Base-by-base conservation (phyloP, 2,113 vertebrate genomes). In the Dendrocopos noguchii region DNA sequence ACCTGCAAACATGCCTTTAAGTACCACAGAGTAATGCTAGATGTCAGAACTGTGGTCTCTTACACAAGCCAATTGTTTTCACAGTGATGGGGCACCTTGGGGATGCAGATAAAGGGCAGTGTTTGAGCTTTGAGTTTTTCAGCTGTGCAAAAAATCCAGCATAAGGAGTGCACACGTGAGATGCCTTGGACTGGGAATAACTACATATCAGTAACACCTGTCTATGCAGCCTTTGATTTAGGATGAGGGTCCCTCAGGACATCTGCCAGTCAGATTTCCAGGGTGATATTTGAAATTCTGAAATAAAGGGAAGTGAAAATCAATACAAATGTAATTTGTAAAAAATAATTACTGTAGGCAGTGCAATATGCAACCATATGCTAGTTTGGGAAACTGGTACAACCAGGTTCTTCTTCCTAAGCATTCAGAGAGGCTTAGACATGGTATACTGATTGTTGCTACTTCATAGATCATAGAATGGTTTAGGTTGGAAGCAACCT, bases 51-150 rank as follows among this genome's bases (percentile, higher is more conserved):
- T 60, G 57, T 11, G 12, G 28, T 70, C 42, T 82, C 6, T 73
- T 70, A 15, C 31, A 67, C 12, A 52, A 47, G 33, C 19, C 5
- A 65, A 2, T 66, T 77, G 53, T 84, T 89, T 87, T 66, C 29
- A 63, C 13, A 17, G 10, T 34, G 17, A 47, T 84, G 36, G 19
- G 31, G 6, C 25, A n/a, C 9, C 42, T 77, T 89, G 0, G 0
- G 28, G 17, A 22, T 80, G 47, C 33, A 74, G 64, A 52, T 71
- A 56, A 78, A 47, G 59, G 64, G 3, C 8, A 56, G 5, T 27
- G 15, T 63, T 76, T 72, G 66, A 70, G 25, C 20, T 60, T 18
- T 50, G 46, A 44, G 6, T 12, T 90, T 93, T 93, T 80, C 64
- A 28, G 27, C 36, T 74, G 3, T 47, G 33, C 46, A 55, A 28